Conservation (phyloP, 2,888 invertebrate species). For the Parnassius apollo region DNA sequence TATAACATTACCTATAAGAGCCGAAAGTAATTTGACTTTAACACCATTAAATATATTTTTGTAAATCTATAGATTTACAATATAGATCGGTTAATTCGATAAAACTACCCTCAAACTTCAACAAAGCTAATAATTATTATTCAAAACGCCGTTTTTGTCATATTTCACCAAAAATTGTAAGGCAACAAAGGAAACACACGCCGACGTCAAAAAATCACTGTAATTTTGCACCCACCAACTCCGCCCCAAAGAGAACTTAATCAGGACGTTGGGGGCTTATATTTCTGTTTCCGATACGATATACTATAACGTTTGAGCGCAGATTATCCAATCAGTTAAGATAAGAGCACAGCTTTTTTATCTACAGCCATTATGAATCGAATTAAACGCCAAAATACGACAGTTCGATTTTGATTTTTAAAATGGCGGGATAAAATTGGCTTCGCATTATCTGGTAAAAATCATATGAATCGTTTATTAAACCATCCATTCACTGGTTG, state of each 20-base stretch:
- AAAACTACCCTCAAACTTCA: conserved; percentile 42
- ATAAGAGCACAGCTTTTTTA: conserved; percentile 79
- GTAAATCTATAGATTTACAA: neutral
- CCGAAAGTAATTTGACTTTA: neutral
- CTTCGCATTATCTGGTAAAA: conserved; percentile 34
- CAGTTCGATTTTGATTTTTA: conserved; percentile 46
- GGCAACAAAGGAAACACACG: conserved; percentile 63
- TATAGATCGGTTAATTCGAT: conserved; percentile 40
- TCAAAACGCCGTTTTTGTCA: conserved; percentile 59
- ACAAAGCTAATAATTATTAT: conserved; percentile 72
- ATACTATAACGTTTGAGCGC: conserved; percentile 77
- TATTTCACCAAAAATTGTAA: conserved; percentile 67
- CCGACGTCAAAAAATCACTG: conserved; percentile 73
- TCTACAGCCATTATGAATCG: conserved; percentile 38
- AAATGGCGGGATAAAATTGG: conserved; percentile 40
- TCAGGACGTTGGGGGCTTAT: conserved; percentile 69
- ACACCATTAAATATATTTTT: neutral
- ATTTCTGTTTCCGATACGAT: conserved; percentile 79
- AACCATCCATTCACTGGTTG: conserved; percentile 53
- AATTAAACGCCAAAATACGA: conserved; percentile 49
- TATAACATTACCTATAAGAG: no score
- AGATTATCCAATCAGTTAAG: conserved; percentile 82
- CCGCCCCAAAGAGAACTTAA: conserved; percentile 73
- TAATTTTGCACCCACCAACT: conserved; percentile 62
- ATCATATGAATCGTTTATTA: conserved; percentile 45